A percentile compares a stretch with the other conserved stretches of the same genome.
Evolutionary conservation across 2,797 vertebrate species (phyloP).

Genomic region (Sebastes nivosus): DNA sequence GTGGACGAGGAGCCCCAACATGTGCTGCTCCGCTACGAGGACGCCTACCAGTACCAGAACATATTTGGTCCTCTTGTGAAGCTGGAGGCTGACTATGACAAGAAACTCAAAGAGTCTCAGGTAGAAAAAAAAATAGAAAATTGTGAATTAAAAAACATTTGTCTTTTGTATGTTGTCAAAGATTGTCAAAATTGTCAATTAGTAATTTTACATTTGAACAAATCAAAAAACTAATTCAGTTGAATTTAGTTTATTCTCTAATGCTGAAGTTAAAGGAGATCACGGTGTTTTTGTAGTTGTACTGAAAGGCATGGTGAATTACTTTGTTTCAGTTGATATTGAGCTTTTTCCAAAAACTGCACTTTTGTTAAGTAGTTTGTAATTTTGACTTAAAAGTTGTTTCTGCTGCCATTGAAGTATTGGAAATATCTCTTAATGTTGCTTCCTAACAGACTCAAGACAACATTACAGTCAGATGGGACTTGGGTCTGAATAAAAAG

Average conservation of each 20-base stretch:
- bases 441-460: slow-evolving; percentile 88
- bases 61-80: slow-evolving; percentile 96
- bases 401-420: neutral
- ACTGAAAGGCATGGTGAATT: neutral
- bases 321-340: neutral
- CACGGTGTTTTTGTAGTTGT: neutral
- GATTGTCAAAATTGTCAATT: neutral
- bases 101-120: slow-evolving; percentile 97
- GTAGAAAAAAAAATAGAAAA: slow-evolving; percentile 27
- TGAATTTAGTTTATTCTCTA: neutral
- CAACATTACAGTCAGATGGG: slow-evolving; percentile 97
- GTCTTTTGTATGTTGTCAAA: neutral
- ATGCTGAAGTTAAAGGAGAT: neutral
- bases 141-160: neutral
- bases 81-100: slow-evolving; percentile 95
- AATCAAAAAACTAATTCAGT: neutral
- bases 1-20: slow-evolving; percentile 96
- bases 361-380: neutral
- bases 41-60: slow-evolving; percentile 97
- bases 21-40: slow-evolving; percentile 92
- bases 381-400: neutral
- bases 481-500: slow-evolving; percentile 98
- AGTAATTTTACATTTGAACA: neutral
- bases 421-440: neutral
- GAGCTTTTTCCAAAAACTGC: neutral